phyloP scores from a whole-genome alignment of 2,797 vertebrate species.

The Euphonia xanthogaster region DNA sequence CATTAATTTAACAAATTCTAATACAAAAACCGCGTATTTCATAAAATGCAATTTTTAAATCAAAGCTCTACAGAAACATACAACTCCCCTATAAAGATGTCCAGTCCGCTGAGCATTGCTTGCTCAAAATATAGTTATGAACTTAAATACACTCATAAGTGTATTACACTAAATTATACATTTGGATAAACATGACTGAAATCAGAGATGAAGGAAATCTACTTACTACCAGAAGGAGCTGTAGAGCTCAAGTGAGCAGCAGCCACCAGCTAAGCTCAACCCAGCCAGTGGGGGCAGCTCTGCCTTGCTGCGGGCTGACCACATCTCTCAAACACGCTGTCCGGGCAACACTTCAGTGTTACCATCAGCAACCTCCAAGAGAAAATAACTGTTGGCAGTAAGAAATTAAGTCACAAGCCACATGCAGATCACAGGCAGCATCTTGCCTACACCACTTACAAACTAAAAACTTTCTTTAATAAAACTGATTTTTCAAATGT shows the following conservation, averaged over 20 bases:
- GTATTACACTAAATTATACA: slow-evolving; percentile 26
- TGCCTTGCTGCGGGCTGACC: neutral
- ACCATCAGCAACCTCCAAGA: neutral
- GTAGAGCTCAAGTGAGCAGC: neutral
- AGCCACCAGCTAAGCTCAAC: neutral
- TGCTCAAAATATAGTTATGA: slow-evolving; percentile 43
- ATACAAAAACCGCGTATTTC: slow-evolving; percentile 42
- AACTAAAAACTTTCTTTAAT: slow-evolving; percentile 34
- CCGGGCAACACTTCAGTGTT: neutral
- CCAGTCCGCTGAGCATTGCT: slow-evolving; percentile 40
- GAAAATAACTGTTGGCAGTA: neutral
- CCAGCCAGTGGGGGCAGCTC: rapidly evolving
- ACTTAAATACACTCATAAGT: slow-evolving; percentile 16
- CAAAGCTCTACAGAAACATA: slow-evolving; percentile 55
- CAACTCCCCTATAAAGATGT: slow-evolving; percentile 49
- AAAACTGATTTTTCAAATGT: slow-evolving; percentile 24
- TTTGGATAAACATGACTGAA: neutral
- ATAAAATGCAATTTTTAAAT: slow-evolving; percentile 55
- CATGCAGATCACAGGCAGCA: neutral
- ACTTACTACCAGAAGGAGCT: neutral
- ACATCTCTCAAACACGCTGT: neutral
- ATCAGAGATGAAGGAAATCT: slow-evolving; percentile 8
- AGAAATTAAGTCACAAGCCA: slow-evolving; percentile 13
- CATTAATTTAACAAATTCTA: slow-evolving; percentile 69
- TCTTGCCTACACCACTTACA: neutral